Evolutionary conservation across 2,113 vertebrate species (phyloP), one percentile per base, ranked within the genome.

Genomic region (Sterrhoptilus dennistouni): DNA sequence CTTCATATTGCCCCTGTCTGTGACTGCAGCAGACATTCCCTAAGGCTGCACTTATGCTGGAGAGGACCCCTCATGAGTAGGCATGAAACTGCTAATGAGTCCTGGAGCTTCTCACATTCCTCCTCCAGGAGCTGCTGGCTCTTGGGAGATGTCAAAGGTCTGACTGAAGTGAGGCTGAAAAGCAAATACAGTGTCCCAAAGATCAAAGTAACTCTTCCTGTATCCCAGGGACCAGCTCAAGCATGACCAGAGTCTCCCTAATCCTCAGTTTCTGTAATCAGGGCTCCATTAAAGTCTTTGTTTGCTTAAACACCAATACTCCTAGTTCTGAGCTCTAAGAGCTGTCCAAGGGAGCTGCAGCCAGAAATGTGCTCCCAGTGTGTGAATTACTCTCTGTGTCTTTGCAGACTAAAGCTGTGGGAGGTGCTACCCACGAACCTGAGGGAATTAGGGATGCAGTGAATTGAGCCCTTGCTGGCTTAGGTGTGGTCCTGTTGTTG

Each of bases 181-280:
- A 60, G 45, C 33, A 80, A 76, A 56, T 3, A 6, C 9, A 2
- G 20, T 21, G 20, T 49, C 23, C 65, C 19, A 28, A 38, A 47
- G 52, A 33, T 61, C 9, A n/a, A 35, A 78, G 56, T 9, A 35
- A 5, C 6, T 6, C 7, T 76, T 63, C 0, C 0, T 38, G 2
- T 12, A 40, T 38, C 45, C 40, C 24, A 36, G 17, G 19, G 53
- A 60, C 14, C 75, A 69, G 31, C 50, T 83, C 36, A 11, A 28
- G 38, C 31, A 12, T 36, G 40, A 80, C 29, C 31, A 27, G 47
- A 40, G 23, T 13, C 28, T 49, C 36, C 21, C 75, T 44, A 31
- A 56, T 52, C 16, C 54, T 68, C 12, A 9, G 10, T 27, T 83
- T 59, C 33, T 54, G 27, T 38, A 35, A 47, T 63, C 35, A 29